Base-by-base conservation (phyloP, 2,888 invertebrate species). In the Parapristionchus giblindavisi region DNA sequence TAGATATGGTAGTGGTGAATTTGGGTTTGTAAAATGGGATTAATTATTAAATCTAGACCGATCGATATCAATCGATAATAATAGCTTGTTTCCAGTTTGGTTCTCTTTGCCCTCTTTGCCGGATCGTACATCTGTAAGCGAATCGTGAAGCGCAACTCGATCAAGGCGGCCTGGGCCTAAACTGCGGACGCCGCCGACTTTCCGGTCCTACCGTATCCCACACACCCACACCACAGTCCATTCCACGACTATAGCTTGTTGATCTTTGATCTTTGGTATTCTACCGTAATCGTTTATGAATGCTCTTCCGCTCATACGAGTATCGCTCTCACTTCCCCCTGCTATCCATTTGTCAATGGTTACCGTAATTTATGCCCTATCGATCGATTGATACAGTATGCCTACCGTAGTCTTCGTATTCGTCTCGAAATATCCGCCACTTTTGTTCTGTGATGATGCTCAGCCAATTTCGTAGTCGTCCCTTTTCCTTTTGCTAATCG, bases 51-150 rank as follows among this genome's bases (percentile, higher is more conserved):
- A 24, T 43, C 43, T 43, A 43, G 8, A 43, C 43, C 43, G 43
- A 43, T 43, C 17, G 43, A 43, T n/a, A n/a, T n/a, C n/a, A n/a
- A n/a, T n/a, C 17, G 17, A 14, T 17, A 43, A 14, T 43, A 8
- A 43, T 14, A 43, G 8, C 8, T 43, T 29, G 29, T 21, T 61
- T 60, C 2, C 73, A 73, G 73, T 54, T 91, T 94, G 82, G 98
- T 99, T 27, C 91, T 99, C 72, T 90, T 92, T 43, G 95, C 92
- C 32, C 92, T 99, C 81, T 91, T 94, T 74, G 90, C 93, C 36
- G 94, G 95, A 63, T 94, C 96, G 0, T 93, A 95, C 89, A 91
- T 94, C 82, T 93, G 94, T 79, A 96, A 95, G 90, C 93, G 94
- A 90, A 91, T 99, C 88, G 94, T 98, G 54, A 93, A 95, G 1